Evolutionary conservation across 2,113 vertebrate species (phyloP).

Genomic region (Apodemus speciosus): DNA sequence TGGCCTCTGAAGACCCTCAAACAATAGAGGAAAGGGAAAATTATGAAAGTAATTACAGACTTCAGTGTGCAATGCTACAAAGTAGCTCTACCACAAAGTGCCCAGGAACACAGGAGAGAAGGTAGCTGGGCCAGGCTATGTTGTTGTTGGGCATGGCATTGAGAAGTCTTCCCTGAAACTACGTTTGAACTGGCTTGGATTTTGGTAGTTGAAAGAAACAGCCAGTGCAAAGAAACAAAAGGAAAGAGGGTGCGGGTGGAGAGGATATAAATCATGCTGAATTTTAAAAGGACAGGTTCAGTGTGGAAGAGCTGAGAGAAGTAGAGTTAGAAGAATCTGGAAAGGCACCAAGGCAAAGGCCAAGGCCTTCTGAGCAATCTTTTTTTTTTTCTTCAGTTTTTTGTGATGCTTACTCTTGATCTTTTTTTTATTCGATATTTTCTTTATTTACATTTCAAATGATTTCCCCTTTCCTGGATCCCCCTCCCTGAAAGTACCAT

Average conservation of each 20-base stretch:
- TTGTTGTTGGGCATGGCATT: neutral
- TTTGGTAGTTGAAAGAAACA: slow-evolving; percentile 2
- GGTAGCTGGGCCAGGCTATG: neutral
- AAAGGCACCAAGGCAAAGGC: neutral
- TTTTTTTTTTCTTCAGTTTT: too few relatives aligned
- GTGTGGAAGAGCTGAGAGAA: neutral
- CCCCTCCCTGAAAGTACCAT: too few relatives aligned
- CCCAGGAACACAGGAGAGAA: neutral
- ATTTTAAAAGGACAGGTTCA: neutral
- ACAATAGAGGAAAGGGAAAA: neutral
- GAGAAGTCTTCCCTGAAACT: neutral
- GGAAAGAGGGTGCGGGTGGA: neutral
- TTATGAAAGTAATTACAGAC: neutral
- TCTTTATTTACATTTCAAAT: too few relatives aligned
- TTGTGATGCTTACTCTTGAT: too few relatives aligned
- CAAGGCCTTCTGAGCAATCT: neutral
- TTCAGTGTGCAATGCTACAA: too few relatives aligned
- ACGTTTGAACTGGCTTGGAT: neutral
- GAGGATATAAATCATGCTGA: neutral
- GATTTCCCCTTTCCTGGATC: too few relatives aligned
- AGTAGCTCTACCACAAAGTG: neutral
- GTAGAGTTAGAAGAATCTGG: neutral
- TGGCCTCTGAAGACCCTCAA: neutral
- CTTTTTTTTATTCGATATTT: too few relatives aligned
- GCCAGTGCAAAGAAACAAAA: neutral